phyloP scores from a whole-genome alignment of 2,113 vertebrate genomes.

The Propithecus coquereli region DNA sequence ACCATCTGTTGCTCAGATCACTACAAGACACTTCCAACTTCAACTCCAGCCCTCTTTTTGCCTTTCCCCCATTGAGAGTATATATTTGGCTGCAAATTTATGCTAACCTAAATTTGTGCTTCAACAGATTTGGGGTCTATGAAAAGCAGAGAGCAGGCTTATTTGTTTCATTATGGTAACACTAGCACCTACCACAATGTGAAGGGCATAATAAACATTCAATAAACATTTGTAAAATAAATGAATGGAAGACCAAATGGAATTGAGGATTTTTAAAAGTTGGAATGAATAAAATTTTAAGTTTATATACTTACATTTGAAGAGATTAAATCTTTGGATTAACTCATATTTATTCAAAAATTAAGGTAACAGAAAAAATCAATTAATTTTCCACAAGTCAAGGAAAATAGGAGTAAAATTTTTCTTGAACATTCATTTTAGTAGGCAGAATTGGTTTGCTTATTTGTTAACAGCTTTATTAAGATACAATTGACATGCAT shows the following conservation, averaged over 20 bases:
- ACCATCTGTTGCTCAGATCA: neutral
- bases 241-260: neutral
- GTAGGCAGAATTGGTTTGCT: neutral
- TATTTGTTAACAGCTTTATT: neutral
- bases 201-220: neutral
- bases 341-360: neutral
- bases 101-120: neutral
- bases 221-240: neutral
- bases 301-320: neutral
- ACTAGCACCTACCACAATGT: neutral
- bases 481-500: neutral
- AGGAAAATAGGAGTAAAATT: neutral
- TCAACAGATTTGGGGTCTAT: neutral
- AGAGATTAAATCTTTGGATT: neutral
- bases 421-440: neutral
- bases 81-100: neutral
- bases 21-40: neutral
- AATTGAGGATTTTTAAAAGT: neutral
- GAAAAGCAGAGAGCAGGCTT: neutral
- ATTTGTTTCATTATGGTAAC: neutral
- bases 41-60: neutral
- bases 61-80: neutral
- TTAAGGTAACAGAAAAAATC: neutral
- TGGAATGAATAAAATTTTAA: neutral
- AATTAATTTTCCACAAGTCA: neutral